Base-by-base conservation (phyloP, 2,797 vertebrate genomes). In the Morelia viridis region DNA sequence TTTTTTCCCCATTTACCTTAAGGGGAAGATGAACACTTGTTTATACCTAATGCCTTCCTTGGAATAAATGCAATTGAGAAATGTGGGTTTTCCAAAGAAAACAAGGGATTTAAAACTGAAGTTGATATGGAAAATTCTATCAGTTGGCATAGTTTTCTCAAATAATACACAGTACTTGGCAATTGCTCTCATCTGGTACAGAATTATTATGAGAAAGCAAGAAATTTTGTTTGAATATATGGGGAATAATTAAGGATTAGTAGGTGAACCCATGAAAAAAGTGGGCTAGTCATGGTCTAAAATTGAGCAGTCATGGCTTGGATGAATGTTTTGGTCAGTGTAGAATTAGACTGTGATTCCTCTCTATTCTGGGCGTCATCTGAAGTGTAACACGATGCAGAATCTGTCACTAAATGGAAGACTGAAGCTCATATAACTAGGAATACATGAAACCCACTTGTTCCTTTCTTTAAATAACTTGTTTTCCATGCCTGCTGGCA, bases 51-150 rank as follows among this genome's bases (percentile, higher is more conserved):
- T 93, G 24, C 89, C 28, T 95, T 91, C n/a, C 41, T 35, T 65
- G 76, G 65, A 90, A 93, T 80, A 26, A 91, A 0, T 85, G 89
- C 0, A 35, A 92, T 89, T 28, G 90, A 89, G 76, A 93, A 92
- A 31, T 91, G 92, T 60, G 89, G 91, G 46, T 91, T 94, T 88
- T 58, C 93, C 58, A 83, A n/a, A 89, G 80, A 85, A 87, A 64
- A 53, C 5, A 88, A 65, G 24, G 8, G 15, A 53, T 64, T 64
- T 24, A 64, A 89, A 84, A 83, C 12, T 28, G 80, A 68, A 89
- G 17, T 35, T 22, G 61, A 53, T 41, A 57, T 13, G 15, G 19
- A 62, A 62, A 71, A 87, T 64, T 12, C 17, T 87, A 26, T 53
- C 10, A 90, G 10, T n/a, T 92, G 15, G 15, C 57, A 90, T 83